Conservation (phyloP, 1,140 invertebrate species). For the Patella vulgata region DNA sequence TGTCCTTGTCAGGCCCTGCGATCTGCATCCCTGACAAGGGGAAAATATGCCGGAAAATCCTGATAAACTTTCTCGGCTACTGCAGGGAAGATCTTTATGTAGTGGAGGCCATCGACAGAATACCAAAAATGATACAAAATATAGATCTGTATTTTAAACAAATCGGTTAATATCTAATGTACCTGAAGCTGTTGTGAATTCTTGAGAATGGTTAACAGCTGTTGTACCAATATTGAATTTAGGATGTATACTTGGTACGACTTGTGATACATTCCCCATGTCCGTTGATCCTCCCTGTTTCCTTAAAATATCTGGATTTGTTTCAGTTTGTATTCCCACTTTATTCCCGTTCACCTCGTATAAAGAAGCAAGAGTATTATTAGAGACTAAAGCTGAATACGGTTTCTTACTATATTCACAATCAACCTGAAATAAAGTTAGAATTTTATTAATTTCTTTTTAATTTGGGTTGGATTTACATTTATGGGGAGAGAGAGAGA, state of each 20-base stretch:
- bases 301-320: slow-evolving; percentile 25
- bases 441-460: no score
- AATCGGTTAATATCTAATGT: neutral
- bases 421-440: slow-evolving; percentile 36
- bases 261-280: slow-evolving; percentile 64
- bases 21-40: no score
- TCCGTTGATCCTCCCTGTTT: slow-evolving; percentile 49
- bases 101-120: no score
- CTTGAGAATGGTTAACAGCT: slow-evolving; percentile 50
- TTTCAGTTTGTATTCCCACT: slow-evolving; percentile 40
- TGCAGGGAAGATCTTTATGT: no score
- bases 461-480: no score
- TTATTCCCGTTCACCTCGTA: slow-evolving; percentile 44
- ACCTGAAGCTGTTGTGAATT: slow-evolving; percentile 51
- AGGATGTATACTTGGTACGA: slow-evolving; percentile 63
- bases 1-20: no score
- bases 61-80: no score
- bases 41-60: no score
- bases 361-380: slow-evolving; percentile 38
- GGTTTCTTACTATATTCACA: slow-evolving; percentile 30
- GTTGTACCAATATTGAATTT: slow-evolving; percentile 55
- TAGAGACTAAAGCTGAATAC: slow-evolving; percentile 46
- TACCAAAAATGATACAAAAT: no score
- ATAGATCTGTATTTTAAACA: no score
- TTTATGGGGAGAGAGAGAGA: no score